A percentile compares a stretch with the other conserved stretches of the same genome.
Evolutionary conservation across 2,888 invertebrate species (phyloP).

Genomic region (Pammene aurita): DNA sequence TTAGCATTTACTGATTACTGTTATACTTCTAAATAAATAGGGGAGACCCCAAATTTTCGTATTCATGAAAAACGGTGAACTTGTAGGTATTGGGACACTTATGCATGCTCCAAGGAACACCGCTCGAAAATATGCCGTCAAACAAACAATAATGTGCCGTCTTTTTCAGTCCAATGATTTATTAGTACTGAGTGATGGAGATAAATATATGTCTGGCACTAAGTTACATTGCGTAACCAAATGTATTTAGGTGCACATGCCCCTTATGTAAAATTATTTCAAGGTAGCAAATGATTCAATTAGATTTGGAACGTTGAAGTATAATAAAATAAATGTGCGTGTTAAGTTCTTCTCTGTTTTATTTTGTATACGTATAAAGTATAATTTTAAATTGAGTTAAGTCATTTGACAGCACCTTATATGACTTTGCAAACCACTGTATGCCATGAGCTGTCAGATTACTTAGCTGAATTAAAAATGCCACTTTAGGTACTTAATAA

Average conservation of each 20-base stretch:
- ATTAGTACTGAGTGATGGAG: not conserved
- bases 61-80: not conserved
- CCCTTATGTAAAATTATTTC: not conserved
- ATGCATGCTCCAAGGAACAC: too few relatives aligned
- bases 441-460: too few relatives aligned
- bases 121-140: not conserved
- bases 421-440: too few relatives aligned
- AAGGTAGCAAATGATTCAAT: not conserved
- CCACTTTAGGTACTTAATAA: too few relatives aligned
- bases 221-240: not conserved
- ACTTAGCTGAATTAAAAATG: too few relatives aligned
- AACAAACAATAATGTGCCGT: too few relatives aligned
- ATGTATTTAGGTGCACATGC: not conserved
- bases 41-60: not conserved
- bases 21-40: not conserved
- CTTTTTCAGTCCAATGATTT: too few relatives aligned
- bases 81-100: not conserved
- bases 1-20: too few relatives aligned
- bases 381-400: too few relatives aligned
- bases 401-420: too few relatives aligned
- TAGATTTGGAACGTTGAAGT: not conserved
- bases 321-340: too few relatives aligned
- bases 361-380: not conserved
- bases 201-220: not conserved
- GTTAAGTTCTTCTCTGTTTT: not conserved